A percentile compares a stretch with the other conserved stretches of the same genome.
phyloP scores from a whole-genome alignment of 2,888 invertebrate species.

The Xylota segnis region DNA sequence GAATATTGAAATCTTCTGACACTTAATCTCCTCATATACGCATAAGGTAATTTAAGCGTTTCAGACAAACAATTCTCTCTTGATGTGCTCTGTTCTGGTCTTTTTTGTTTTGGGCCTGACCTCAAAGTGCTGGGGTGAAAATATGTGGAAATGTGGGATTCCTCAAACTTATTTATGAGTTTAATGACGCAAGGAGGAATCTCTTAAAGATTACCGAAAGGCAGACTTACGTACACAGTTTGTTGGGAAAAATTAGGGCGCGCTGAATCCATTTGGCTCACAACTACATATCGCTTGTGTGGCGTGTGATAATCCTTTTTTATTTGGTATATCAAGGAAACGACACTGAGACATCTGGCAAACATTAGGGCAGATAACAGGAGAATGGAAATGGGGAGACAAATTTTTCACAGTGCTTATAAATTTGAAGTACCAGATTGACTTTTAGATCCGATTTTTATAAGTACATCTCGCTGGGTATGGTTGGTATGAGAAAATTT shows the following conservation, averaged over 20 bases:
- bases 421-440: neutral
- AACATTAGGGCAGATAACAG: neutral
- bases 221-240: neutral
- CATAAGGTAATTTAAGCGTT: constrained; percentile 12
- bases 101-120: constrained; percentile 17
- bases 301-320: constrained; percentile 23
- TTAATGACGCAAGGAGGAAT: constrained; percentile 19
- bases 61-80: constrained; percentile 6
- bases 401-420: neutral
- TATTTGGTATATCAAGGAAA: neutral
- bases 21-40: constrained; percentile 33
- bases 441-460: neutral
- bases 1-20: constrained; percentile 39
- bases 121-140: constrained; percentile 3
- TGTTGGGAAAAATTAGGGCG: constrained; percentile 5
- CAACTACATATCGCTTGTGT: constrained; percentile 14
- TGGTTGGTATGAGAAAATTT: too few relatives aligned
- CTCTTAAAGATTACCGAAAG: neutral
- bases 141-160: constrained; percentile 10
- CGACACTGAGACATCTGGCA: constrained; percentile 4
- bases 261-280: constrained; percentile 15
- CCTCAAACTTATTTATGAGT: constrained; percentile 34
- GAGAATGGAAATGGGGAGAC: neutral
- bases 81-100: constrained; percentile 16
- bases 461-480: too few relatives aligned